Evolutionary conservation across 2,888 invertebrate species (phyloP), one percentile per base, ranked within the genome.

Genomic region (Coelogynopora nodosa): DNA sequence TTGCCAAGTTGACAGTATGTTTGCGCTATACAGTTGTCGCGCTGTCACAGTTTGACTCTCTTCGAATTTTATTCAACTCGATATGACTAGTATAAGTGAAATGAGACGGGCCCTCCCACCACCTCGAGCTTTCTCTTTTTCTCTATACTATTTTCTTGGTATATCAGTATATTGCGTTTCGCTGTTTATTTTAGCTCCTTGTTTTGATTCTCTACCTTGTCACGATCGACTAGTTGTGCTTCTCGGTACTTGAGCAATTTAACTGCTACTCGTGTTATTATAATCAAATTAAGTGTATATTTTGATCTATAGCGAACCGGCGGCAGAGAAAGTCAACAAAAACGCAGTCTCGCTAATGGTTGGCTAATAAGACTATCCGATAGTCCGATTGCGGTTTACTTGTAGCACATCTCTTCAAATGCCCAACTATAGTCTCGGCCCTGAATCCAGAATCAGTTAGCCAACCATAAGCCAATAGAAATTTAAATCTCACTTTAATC

Each of bases 1-100:
- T 74, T 74, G 74, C 74, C 74, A 74, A 74, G 74, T 74, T 74
- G 74, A 74, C 74, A 74, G 74, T 74, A 74, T 74, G 74, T 74
- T 74, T 74, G 74, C 74, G 74, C 74, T 74, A 74, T 74, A 74
- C 74, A 74, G 74, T 74, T 74, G 74, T 74, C 74, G 74, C 74
- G 74, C 74, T 74, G 74, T 74, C 74, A 74, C 74, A 74, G 74
- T 74, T 74, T 74, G 74, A 74, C 74, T 74, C 74, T 74, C 74
- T 74, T 74, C 74, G 74, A 74, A 74, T 74, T 74, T 74, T 74
- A 74, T 74, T 74, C 27, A 74, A 74, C 74, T 74, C 74, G 74
- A 74, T 74, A 74, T 74, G 18, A 10, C 18, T 18, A 49, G 49
- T 18, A 49, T 18, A 49, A 49, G 49, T 49, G 74, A 26, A 74